Percentiles rank a stretch among this genome's conserved stretches.
Evolutionary conservation across 2,888 invertebrate genomes (phyloP).

Genomic region (Drosophila buzzatii): DNA sequence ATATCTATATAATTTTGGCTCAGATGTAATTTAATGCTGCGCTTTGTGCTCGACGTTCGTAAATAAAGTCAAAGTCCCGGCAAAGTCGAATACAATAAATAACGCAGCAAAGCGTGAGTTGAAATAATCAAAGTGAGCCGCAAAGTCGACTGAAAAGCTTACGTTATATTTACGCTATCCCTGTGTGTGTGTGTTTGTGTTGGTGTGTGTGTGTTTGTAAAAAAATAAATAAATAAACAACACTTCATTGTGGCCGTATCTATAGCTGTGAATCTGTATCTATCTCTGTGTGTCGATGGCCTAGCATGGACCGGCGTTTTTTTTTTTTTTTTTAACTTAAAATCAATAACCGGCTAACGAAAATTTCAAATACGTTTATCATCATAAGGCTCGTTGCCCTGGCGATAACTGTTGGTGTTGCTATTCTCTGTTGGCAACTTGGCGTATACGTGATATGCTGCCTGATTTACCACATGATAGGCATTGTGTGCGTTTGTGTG

Average conservation of each 20-base stretch:
- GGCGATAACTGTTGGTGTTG: slow-evolving; percentile 6
- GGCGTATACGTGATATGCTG: slow-evolving; percentile 64
- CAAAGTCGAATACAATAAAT: slow-evolving; percentile 30
- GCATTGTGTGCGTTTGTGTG: slow-evolving; percentile 24
- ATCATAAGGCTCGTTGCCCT: slow-evolving; percentile 37
- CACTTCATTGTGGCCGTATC: slow-evolving; percentile 29
- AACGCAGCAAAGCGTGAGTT: slow-evolving; percentile 27
- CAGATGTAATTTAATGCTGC: slow-evolving; percentile 38
- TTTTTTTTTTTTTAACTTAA: slow-evolving; percentile 56
- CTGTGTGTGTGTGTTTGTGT: neutral
- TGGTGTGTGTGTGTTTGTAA: neutral
- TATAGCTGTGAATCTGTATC: slow-evolving; percentile 5
- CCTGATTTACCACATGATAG: slow-evolving; percentile 42
- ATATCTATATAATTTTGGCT: slow-evolving; percentile 25
- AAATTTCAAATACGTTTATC: slow-evolving; percentile 63
- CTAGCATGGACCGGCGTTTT: slow-evolving; percentile 38
- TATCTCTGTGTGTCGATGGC: slow-evolving; percentile 24
- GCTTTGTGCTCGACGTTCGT: slow-evolving; percentile 46
- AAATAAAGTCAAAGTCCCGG: slow-evolving; percentile 31
- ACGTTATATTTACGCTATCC: slow-evolving; percentile 47
- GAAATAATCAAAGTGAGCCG: slow-evolving; percentile 36
- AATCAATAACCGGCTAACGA: slow-evolving; percentile 65
- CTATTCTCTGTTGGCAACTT: slow-evolving; percentile 36
- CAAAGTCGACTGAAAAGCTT: slow-evolving; percentile 27
- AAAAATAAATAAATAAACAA: slow-evolving; percentile 14